Evolutionary conservation across 2,797 vertebrate genomes (phyloP).

Genomic region (Siniperca obscura): DNA sequence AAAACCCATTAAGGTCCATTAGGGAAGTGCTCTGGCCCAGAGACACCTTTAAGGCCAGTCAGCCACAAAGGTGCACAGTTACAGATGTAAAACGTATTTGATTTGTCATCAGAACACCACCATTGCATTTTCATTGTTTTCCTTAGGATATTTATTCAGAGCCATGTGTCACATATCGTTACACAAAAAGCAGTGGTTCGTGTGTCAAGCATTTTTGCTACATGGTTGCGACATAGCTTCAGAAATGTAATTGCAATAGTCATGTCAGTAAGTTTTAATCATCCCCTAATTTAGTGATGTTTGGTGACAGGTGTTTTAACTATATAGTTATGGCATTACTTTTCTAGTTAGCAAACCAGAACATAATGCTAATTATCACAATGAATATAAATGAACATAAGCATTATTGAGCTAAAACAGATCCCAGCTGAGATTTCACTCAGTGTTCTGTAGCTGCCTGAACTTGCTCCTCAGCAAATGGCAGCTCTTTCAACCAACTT

Average conservation of each 20-base stretch:
- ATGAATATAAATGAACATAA: conserved; percentile 59
- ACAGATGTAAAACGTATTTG: conserved; percentile 80
- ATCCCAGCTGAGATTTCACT: conserved; percentile 67
- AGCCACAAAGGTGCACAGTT: conserved; percentile 80
- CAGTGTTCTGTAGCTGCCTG: conserved; percentile 54
- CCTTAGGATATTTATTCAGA: conserved; percentile 25
- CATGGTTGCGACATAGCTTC: neutral
- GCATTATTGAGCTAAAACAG: conserved; percentile 60
- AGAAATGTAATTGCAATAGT: neutral
- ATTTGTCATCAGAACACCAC: conserved; percentile 64
- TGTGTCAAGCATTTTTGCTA: neutral
- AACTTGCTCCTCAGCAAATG: conserved; percentile 57
- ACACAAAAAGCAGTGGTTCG: neutral
- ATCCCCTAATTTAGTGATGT: neutral
- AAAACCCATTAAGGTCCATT: conserved; percentile 87
- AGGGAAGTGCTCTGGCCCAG: conserved; percentile 79
- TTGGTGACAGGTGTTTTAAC: conserved; percentile 41
- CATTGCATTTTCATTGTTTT: conserved; percentile 20
- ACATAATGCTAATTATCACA: conserved; percentile 39
- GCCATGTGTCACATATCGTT: conserved; percentile 23
- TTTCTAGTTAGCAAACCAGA: conserved; percentile 35
- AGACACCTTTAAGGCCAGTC: conserved; percentile 81
- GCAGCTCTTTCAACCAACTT: conserved; percentile 66
- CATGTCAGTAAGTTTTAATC: conserved; percentile 1
- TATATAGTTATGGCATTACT: conserved; percentile 12